phyloP scores from a whole-genome alignment of 2,113 vertebrate species.

The Ardeotis arabs region DNA sequence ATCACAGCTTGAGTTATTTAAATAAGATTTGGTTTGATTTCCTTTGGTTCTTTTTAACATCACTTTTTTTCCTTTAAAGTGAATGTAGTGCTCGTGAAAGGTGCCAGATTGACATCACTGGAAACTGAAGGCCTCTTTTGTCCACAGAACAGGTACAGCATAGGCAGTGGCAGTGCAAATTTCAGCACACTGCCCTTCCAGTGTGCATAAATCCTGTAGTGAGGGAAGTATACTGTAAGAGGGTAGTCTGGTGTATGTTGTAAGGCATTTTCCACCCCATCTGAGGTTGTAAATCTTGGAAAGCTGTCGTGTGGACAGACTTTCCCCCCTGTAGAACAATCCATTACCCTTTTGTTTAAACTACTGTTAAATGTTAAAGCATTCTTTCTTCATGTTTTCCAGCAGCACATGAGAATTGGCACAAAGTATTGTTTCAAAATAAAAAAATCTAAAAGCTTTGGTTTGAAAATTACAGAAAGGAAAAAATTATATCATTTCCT shows the following conservation, averaged over 20 bases:
- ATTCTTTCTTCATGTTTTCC: neutral
- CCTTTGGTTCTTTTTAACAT: conserved; percentile 65
- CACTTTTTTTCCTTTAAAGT: conserved; percentile 77
- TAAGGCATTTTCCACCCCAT: neutral
- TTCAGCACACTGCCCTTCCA: conserved; percentile 35
- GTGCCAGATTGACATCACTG: conserved; percentile 69
- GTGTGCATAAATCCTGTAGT: conserved; percentile 42
- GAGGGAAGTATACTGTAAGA: neutral
- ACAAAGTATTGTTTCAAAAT: neutral
- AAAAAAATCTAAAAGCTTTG: neutral
- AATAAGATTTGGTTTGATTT: conserved; percentile 76
- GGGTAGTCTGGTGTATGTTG: neutral
- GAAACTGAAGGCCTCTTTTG: conserved; percentile 66
- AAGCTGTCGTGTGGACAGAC: neutral
- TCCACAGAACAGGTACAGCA: conserved; percentile 53
- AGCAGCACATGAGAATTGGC: neutral
- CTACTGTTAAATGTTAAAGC: neutral
- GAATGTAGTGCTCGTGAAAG: conserved; percentile 56
- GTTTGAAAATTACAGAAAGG: neutral
- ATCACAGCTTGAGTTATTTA: conserved; percentile 42
- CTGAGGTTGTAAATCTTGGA: neutral
- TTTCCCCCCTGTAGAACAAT: neutral
- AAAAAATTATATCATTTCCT: neutral
- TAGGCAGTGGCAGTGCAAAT: conserved; percentile 49
- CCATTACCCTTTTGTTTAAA: neutral